Percentiles rank a stretch among this genome's conserved stretches.
Evolutionary conservation across 2,113 vertebrate species (phyloP).

Genomic region (Microcebus ravelobensis): DNA sequence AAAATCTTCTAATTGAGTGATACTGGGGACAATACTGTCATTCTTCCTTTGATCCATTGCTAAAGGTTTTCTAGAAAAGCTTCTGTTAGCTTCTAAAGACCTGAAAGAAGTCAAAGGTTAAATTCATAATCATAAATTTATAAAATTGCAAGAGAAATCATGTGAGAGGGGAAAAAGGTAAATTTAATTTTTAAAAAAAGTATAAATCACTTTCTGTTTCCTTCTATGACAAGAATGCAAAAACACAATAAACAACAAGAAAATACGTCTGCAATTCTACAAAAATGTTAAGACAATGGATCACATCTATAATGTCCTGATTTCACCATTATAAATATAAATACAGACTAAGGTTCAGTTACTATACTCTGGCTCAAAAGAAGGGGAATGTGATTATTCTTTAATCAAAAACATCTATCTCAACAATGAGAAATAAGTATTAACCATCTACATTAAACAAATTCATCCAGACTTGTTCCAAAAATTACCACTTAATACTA

Average conservation of each 20-base stretch:
- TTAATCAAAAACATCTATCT: not conserved
- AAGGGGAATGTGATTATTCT: not conserved
- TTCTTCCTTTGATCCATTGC: conserved; percentile 91
- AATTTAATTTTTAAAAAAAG: not conserved
- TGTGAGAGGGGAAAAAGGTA: not conserved
- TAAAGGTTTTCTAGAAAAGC: conserved; percentile 68
- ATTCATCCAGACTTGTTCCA: not conserved
- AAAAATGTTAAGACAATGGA: conserved; percentile 13
- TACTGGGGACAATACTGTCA: conserved; percentile 92
- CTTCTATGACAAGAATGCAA: not conserved
- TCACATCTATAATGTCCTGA: not conserved
- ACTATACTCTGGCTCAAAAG: not conserved
- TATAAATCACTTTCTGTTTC: not conserved
- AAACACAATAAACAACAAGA: not conserved
- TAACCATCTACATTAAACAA: not conserved
- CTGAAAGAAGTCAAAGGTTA: conserved; percentile 62
- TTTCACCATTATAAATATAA: not conserved
- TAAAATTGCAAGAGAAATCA: conserved; percentile 33
- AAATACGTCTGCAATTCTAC: not conserved
- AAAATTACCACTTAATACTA: not conserved
- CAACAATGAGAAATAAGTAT: not conserved
- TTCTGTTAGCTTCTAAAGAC: conserved; percentile 59
- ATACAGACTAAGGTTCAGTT: not conserved
- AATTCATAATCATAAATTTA: conserved; percentile 25
- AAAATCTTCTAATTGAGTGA: conserved; percentile 93